phyloP scores from a whole-genome alignment of 2,797 vertebrate genomes.

The Calcarius lapponicus region DNA sequence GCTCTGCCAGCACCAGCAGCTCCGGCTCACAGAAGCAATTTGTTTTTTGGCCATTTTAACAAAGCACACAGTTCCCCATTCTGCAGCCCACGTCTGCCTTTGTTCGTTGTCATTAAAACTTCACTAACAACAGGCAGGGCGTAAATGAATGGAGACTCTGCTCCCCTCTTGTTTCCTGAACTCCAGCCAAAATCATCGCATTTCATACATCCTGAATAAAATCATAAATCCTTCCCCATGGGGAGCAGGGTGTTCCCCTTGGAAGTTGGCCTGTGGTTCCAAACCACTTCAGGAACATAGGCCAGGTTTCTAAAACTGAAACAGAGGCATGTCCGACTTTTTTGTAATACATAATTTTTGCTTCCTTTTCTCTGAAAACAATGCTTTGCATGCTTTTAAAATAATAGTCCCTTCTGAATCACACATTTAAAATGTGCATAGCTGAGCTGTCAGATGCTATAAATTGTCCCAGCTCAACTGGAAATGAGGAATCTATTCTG shows the following conservation, averaged over 20 bases:
- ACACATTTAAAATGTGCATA: not conserved
- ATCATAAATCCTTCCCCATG: slow-evolving; percentile 31
- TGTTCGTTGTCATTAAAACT: not conserved
- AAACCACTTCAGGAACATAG: not conserved
- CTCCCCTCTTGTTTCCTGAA: not conserved
- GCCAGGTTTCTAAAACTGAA: slow-evolving; percentile 17
- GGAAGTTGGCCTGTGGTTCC: not conserved
- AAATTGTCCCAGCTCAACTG: not conserved
- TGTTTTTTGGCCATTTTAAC: not conserved
- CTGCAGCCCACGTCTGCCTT: not conserved
- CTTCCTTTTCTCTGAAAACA: slow-evolving; percentile 3
- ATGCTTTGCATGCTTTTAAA: not conserved
- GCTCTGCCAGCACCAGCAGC: not conserved
- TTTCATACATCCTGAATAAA: slow-evolving; percentile 45
- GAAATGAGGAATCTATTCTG: not conserved
- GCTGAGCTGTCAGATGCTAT: not conserved
- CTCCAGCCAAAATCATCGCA: not conserved
- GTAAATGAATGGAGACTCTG: not conserved
- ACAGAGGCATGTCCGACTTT: not conserved
- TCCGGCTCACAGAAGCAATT: not conserved
- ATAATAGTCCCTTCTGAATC: not conserved
- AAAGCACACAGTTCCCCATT: not conserved
- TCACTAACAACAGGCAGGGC: slow-evolving; percentile 3
- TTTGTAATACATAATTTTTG: not conserved
- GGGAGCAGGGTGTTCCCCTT: slow-evolving; percentile 48